phyloP scores from a whole-genome alignment of 2,797 vertebrate genomes.

The Percopsis omiscomaycus region DNA sequence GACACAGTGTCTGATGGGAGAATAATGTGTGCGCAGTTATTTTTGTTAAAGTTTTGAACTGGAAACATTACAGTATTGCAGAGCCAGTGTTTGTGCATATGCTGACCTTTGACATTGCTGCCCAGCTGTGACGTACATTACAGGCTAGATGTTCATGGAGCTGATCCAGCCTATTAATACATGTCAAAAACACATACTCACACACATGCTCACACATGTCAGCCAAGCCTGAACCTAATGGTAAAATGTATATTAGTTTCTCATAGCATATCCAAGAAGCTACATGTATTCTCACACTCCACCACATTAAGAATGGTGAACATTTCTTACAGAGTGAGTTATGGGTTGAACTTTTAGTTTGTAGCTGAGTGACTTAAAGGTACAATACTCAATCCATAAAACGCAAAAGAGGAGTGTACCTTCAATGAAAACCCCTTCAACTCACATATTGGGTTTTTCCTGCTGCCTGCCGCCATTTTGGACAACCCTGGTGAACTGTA shows the following conservation, averaged over 20 bases:
- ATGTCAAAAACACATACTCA: slow-evolving; percentile 1
- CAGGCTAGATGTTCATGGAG: slow-evolving; percentile 40
- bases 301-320: too few relatives aligned
- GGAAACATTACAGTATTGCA: neutral
- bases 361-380: neutral
- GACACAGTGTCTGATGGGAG: slow-evolving; percentile 29
- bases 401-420: neutral
- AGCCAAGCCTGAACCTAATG: neutral
- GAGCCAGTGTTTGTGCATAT: neutral
- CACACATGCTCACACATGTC: slow-evolving; percentile 2
- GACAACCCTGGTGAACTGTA: slow-evolving; percentile 69
- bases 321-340: too few relatives aligned
- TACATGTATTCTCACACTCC: neutral
- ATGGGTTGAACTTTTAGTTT: too few relatives aligned
- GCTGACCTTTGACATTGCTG: slow-evolving; percentile 45
- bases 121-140: slow-evolving; percentile 36
- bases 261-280: neutral
- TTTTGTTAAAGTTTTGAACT: neutral
- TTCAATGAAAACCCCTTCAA: neutral
- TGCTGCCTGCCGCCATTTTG: slow-evolving; percentile 36
- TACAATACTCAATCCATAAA: neutral
- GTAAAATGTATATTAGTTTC: neutral
- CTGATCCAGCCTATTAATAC: slow-evolving; percentile 28
- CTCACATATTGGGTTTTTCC: slow-evolving; percentile 47
- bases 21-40: neutral